Conservation (phyloP, 2,113 vertebrate genomes). For the Tragelaphus imberbis region DNA sequence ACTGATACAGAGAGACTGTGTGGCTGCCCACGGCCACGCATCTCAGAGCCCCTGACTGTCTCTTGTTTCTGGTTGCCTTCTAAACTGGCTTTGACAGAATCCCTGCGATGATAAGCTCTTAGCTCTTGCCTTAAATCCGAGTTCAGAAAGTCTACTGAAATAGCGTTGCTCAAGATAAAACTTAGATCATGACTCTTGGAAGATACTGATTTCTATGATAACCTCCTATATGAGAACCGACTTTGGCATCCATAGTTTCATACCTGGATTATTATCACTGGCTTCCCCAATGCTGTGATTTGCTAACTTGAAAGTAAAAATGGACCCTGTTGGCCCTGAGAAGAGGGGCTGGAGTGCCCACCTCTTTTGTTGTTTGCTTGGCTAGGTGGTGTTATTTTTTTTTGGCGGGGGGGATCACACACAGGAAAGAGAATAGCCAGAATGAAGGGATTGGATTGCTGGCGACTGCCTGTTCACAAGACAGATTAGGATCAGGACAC, state of each 20-base stretch:
- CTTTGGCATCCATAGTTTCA: background rate
- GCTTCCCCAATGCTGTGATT: background rate
- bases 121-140: background rate
- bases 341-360: background rate
- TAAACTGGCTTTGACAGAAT: background rate
- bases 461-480: background rate
- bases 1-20: background rate
- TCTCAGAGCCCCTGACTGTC: background rate
- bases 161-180: background rate
- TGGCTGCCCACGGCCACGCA: background rate
- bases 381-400: background rate
- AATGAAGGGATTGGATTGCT: background rate
- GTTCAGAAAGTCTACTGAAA: background rate
- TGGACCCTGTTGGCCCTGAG: background rate
- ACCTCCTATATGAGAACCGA: background rate
- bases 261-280: background rate
- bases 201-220: background rate
- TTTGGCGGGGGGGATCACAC: background rate
- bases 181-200: background rate
- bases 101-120: background rate
- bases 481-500: background rate
- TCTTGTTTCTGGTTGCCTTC: background rate
- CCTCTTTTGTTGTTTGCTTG: background rate
- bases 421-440: background rate
- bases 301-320: background rate